Evolutionary conservation across 2,113 vertebrate genomes (phyloP), one percentile per base, ranked within the genome.

Genomic region (Myrmecophaga tridactyla): DNA sequence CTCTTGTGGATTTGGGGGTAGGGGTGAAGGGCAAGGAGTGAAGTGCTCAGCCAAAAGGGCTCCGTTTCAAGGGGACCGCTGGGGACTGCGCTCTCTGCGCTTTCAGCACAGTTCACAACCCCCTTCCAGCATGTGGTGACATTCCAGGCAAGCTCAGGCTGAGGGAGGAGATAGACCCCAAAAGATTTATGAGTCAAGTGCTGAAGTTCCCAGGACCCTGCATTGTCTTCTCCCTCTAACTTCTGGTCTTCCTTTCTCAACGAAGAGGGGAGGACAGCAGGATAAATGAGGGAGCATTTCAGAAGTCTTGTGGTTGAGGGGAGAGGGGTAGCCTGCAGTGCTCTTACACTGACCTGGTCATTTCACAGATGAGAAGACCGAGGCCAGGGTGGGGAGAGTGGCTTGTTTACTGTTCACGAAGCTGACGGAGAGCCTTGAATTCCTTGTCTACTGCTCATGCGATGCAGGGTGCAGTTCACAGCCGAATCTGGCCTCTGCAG

Each of bases 141-240:
- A 43, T 73, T 65, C 21, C 18, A 21, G 73, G 51, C 41, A 20
- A 58, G 46, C 39, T 18, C 20, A 41, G 63, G 20, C 31, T 14
- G 53, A 34, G 43, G 39, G 51, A 75, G 77, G 70, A 78, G 36
- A 72, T 14, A 39, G 62, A 67, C 76, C 90, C 82, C 17, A 0
- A 63, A 80, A 67, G 80, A 81, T 70, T 88, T 91, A 84, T 13
- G 65, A 96, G 92, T n/a, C 75, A 34, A 53, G 41, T 0, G 1
- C 72, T 3, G 1, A 53, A 1, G 20, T 89, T 89, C 87, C 85
- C 78, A 85, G 85, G 76, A 67, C 41, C 81, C 41, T 63, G n/a
- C 2, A 0, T 78, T 41, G 75, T 51, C 83, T 73, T 27, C 43
- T 92, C 46, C 76, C 63, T 73, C 63, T 60, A 31, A 76, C 36